Conservation (phyloP, 2,888 invertebrate species). For the Apantesis nais region DNA sequence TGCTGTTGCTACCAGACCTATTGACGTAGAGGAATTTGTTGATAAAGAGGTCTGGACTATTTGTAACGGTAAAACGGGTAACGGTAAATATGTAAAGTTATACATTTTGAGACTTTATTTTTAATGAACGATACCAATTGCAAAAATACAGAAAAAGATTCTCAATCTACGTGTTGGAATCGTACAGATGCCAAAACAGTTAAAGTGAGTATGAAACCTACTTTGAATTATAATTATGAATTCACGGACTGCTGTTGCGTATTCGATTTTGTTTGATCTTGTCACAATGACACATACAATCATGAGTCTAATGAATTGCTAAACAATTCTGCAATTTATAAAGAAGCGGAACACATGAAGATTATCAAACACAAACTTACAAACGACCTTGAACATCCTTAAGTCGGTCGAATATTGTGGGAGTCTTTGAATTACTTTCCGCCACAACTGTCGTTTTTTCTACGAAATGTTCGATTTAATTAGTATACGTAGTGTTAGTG, state of each 20-base stretch:
- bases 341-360: background rate
- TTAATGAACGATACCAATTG: background rate
- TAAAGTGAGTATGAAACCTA: background rate
- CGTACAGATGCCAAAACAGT: background rate
- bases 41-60: slow-evolving; percentile 41
- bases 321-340: background rate
- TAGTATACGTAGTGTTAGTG: slow-evolving; percentile 11
- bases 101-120: slow-evolving; percentile 21
- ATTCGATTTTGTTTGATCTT: slow-evolving; percentile 46
- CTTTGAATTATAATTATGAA: background rate
- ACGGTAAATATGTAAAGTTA: slow-evolving; percentile 49
- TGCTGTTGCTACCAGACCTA: slow-evolving; percentile 18
- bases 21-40: slow-evolving; percentile 23
- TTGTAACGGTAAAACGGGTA: slow-evolving; percentile 18
- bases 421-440: slow-evolving; percentile 63
- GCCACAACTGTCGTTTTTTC: slow-evolving; percentile 68
- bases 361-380: background rate
- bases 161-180: slow-evolving; percentile 13
- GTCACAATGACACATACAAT: slow-evolving; percentile 46
- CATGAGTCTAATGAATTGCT: slow-evolving; percentile 5
- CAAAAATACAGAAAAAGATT: slow-evolving; percentile 12
- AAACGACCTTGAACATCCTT: background rate
- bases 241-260: slow-evolving; percentile 47
- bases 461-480: slow-evolving; percentile 47
- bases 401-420: slow-evolving; percentile 4